Evolutionary conservation across 2,797 vertebrate species (phyloP).

Genomic region (Protosalanx chinensis): DNA sequence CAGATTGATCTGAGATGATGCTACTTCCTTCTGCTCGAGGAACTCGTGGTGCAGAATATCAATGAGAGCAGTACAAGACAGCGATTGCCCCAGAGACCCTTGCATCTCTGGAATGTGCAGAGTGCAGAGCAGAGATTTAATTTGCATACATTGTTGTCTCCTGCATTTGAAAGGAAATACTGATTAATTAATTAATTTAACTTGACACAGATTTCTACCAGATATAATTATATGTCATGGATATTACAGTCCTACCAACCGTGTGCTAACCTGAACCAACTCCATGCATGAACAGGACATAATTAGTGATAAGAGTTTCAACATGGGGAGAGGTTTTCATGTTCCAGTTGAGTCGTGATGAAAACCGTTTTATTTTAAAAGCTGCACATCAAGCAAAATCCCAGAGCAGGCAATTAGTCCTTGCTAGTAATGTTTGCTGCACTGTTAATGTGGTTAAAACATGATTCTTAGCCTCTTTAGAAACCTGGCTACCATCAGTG

Average conservation of each 20-base stretch:
- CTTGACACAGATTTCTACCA: neutral
- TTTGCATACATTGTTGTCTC: conserved; percentile 27
- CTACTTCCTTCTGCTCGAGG: conserved; percentile 11
- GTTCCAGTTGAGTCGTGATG: neutral
- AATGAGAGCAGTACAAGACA: conserved; percentile 26
- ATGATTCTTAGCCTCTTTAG: no score
- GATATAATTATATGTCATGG: conserved; percentile 17
- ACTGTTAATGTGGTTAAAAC: no score
- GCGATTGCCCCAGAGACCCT: conserved; percentile 24
- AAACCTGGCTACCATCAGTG: neutral
- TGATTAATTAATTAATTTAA: conserved; percentile 43
- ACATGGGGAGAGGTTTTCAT: conserved; percentile 7
- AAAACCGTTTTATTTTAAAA: neutral
- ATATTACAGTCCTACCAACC: neutral
- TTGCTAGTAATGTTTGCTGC: no score
- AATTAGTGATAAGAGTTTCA: conserved; percentile 7
- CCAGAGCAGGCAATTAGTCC: neutral
- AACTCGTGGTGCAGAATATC: conserved; percentile 23
- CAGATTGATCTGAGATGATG: neutral
- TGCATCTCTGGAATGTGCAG: conserved; percentile 11
- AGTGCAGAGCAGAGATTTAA: conserved; percentile 12
- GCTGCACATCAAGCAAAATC: neutral
- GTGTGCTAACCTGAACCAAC: conserved; percentile 11
- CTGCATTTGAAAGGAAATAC: conserved; percentile 15
- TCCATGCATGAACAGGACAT: conserved; percentile 6